Evolutionary conservation across 2,113 vertebrate genomes (phyloP), one percentile per base, ranked within the genome.

Genomic region (Cyprinodon tularosa): DNA sequence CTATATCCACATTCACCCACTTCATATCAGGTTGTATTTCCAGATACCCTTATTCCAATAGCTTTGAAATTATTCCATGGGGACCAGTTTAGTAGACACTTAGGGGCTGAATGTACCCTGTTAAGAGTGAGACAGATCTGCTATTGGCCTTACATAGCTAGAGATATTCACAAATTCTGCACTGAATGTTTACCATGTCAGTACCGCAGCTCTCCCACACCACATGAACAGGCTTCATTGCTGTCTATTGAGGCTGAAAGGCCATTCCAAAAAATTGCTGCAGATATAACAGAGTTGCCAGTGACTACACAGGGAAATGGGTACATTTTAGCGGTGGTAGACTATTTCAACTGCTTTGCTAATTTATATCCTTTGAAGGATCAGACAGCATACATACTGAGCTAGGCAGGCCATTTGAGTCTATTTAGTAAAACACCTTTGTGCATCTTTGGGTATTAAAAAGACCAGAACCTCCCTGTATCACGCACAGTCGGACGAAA

Each of bases 241-340:
- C 57, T 61, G 22, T n/a, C n/a, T 7, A 61, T 61, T 9, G 39
- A 71, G 14, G 57, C 57, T 36, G 57, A 42, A 4, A 42, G 42
- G 9, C 42, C 42, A 6, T 42, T 42, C 9, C 42, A 42, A 9
- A 42, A 42, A 71, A 1, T 45, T 61, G 69, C 69, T 61, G 40
- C 57, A n/a, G 69, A 61, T 15, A 44, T 71, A 22, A 71, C 53
- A 22, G 68, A 71, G 57, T 36, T 61, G 29, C 68, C 68, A 29
- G 14, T 50, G 4, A 63, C 70, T 4, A 8, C 61, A 7, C 29
- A 39, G 4, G 61, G 61, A 9, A 63, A 50, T n/a, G 63, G 42
- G 29, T 72, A 63, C 22, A 42, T 40, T 36, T 5, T 62, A 2
- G 60, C 62, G 6, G 29, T 72, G 17, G 47, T 57, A 20, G 69